Conservation (phyloP, 2,113 vertebrate species). For the Anolis sagrei region DNA sequence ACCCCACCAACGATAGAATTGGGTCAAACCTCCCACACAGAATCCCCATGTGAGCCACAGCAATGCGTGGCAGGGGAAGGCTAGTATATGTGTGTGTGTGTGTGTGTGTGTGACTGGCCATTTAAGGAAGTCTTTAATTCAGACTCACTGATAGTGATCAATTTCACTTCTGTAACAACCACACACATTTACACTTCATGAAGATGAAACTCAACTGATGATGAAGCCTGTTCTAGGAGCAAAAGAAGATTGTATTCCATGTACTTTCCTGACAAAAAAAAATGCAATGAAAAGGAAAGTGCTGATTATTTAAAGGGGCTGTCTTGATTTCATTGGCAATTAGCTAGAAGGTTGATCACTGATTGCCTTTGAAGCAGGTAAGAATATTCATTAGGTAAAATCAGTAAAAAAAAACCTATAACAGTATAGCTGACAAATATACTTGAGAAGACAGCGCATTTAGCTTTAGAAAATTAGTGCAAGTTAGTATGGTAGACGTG, state of each 20-base stretch:
- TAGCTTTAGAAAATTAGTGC: background rate
- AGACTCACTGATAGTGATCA: background rate
- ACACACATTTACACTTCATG: background rate
- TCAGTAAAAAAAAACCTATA: background rate
- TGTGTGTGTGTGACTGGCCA: background rate
- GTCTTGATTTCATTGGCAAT: conserved; percentile 11
- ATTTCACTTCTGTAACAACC: background rate
- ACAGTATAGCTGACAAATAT: background rate
- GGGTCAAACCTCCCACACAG: too few relatives aligned
- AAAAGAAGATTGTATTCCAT: background rate
- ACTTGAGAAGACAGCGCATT: background rate
- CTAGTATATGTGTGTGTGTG: too few relatives aligned
- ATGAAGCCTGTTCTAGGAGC: background rate
- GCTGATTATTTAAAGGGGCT: conserved; percentile 2
- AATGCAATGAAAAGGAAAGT: background rate
- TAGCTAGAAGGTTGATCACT: conserved; percentile 1
- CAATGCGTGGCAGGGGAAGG: too few relatives aligned
- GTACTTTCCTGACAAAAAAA: background rate
- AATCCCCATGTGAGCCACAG: too few relatives aligned
- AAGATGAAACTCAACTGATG: background rate
- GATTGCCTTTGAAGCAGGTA: conserved; percentile 1
- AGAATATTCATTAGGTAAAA: conserved; percentile 17
- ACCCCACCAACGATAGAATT: too few relatives aligned
- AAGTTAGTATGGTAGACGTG: background rate
- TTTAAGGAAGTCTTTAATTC: background rate